A percentile compares a stretch with the other conserved stretches of the same genome.
phyloP scores from a whole-genome alignment of 2,888 invertebrate genomes.

The Philopedon plagiatum region DNA sequence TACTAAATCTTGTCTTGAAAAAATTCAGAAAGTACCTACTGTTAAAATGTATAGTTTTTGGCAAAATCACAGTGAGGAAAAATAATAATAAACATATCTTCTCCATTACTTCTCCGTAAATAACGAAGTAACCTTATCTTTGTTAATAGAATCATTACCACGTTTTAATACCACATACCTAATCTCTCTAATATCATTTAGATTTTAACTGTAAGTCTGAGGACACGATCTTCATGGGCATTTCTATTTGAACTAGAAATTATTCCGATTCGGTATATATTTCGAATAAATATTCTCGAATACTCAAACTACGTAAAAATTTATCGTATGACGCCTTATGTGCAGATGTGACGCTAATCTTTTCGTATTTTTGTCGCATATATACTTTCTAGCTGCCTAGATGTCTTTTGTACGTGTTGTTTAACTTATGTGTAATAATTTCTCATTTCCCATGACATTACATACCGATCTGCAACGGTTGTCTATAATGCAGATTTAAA shows the following conservation, averaged over 20 bases:
- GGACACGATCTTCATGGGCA: no score
- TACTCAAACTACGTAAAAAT: conserved; percentile 35
- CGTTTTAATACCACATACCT: no score
- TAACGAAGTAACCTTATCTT: no score
- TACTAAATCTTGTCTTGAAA: no score
- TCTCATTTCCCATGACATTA: conserved; percentile 25
- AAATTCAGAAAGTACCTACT: no score
- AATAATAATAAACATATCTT: no score
- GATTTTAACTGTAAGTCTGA: no score
- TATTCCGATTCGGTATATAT: conserved; percentile 2
- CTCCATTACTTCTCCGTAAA: no score
- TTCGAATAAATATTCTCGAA: conserved; percentile 4
- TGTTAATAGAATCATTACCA: no score
- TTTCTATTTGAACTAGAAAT: conserved; percentile 5
- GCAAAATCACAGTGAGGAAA: no score
- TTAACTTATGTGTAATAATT: conserved; percentile 40
- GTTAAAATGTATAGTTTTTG: no score
- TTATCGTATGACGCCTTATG: conserved; percentile 19
- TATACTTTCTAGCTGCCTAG: conserved; percentile 24
- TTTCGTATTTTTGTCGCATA: conserved; percentile 39
- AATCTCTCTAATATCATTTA: not conserved
- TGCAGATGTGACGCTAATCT: conserved; percentile 44
- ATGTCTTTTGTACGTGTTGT: conserved; percentile 38
- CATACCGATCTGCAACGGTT: conserved; percentile 1
- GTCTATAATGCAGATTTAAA: conserved; percentile 4